Evolutionary conservation across 2,113 vertebrate genomes (phyloP).

Genomic region (Phasianus colchicus): DNA sequence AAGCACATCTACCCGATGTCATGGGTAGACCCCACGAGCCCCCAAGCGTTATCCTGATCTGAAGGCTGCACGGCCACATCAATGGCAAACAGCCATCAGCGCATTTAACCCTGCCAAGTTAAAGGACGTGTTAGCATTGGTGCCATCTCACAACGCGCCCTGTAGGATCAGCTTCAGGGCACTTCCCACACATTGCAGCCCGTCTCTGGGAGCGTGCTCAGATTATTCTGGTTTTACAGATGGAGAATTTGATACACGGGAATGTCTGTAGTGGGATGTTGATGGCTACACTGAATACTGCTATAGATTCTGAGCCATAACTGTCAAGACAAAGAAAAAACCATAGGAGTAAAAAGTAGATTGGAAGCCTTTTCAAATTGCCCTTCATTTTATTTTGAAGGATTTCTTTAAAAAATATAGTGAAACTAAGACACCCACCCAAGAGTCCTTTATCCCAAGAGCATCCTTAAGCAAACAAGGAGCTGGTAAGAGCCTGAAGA

Average conservation of each 20-base stretch:
- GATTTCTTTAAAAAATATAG: neutral
- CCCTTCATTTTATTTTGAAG: neutral
- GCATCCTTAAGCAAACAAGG: neutral
- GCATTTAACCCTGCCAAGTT: accelerated
- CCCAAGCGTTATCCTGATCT: accelerated
- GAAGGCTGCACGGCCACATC: neutral
- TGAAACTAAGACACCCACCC: neutral
- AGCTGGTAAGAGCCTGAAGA: neutral
- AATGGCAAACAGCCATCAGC: neutral
- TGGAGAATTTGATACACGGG: accelerated
- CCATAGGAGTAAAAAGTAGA: accelerated
- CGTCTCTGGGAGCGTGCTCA: neutral
- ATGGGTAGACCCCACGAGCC: accelerated
- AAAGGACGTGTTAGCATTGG: neutral
- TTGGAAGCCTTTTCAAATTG: neutral
- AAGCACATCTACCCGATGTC: accelerated
- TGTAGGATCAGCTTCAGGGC: neutral
- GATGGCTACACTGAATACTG: accelerated
- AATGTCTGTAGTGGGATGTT: neutral
- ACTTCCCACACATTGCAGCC: neutral
- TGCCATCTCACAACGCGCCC: neutral
- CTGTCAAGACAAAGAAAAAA: neutral
- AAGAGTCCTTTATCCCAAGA: too few relatives aligned
- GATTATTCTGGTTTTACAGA: neutral
- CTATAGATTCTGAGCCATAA: accelerated